Conservation (phyloP, 2,888 invertebrate species). For the Lasioglossum leucozonium region DNA sequence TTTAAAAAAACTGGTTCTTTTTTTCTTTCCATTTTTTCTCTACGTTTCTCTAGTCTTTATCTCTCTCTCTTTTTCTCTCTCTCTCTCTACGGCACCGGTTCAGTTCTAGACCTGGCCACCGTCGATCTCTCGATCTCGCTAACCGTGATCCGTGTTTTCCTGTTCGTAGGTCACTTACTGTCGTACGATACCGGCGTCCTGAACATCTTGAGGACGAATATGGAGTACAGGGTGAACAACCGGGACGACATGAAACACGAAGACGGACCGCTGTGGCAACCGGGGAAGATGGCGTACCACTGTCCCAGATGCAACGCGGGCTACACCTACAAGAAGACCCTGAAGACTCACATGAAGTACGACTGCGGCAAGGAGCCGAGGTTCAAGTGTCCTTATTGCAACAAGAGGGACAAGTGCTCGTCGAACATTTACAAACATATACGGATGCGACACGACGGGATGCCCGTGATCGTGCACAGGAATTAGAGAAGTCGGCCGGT, state of each 20-base stretch:
- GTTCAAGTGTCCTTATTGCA: constrained; percentile 85
- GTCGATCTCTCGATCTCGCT: constrained; percentile 26
- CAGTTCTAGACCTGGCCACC: neutral
- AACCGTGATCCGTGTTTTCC: constrained; percentile 63
- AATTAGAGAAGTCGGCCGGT: too few relatives aligned
- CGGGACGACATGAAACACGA: constrained; percentile 66
- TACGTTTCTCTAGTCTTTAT: too few relatives aligned
- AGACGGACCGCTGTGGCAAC: constrained; percentile 75
- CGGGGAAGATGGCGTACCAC: constrained; percentile 78
- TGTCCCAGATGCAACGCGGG: constrained; percentile 84
- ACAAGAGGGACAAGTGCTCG: constrained; percentile 86
- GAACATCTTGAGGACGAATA: constrained; percentile 72
- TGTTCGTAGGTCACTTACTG: constrained; percentile 77
- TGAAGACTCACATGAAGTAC: constrained; percentile 84
- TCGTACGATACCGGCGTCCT: constrained; percentile 69
- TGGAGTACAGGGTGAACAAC: constrained; percentile 60
- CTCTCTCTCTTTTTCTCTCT: neutral
- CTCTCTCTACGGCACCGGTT: neutral
- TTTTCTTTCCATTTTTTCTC: too few relatives aligned
- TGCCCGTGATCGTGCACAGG: constrained; percentile 80
- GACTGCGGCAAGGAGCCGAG: constrained; percentile 85
- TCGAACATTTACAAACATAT: constrained; percentile 83
- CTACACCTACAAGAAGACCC: constrained; percentile 83
- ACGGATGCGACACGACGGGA: constrained; percentile 79
- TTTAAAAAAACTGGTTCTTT: too few relatives aligned